phyloP scores from a whole-genome alignment of 2,113 vertebrate genomes.

The Vanacampus margaritifer region DNA sequence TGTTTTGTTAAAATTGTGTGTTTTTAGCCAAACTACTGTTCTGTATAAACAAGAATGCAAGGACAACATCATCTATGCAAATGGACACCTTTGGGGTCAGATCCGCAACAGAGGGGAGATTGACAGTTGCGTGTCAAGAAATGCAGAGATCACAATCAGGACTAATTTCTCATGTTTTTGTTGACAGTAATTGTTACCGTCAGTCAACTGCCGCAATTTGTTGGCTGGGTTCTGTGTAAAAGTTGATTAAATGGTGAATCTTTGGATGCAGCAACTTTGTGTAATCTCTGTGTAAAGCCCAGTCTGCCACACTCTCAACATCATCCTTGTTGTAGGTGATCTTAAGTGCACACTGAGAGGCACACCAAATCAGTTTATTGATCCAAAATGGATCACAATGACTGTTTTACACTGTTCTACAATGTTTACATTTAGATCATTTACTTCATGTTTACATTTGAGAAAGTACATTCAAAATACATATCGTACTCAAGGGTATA shows the following conservation, averaged over 20 bases:
- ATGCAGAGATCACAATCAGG: background rate
- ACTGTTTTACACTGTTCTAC: background rate
- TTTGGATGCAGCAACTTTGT: background rate
- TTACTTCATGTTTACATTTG: background rate
- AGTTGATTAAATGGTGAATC: background rate
- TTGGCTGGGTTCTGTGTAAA: background rate
- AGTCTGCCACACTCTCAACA: background rate
- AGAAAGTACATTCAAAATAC: background rate
- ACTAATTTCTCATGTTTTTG: background rate
- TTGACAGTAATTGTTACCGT: background rate
- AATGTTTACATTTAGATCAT: background rate
- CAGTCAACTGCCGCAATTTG: background rate
- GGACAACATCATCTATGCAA: background rate
- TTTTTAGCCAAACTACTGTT: background rate
- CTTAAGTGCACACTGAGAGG: too few relatives aligned
- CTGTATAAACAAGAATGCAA: background rate
- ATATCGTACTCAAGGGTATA: background rate
- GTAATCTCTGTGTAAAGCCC: background rate
- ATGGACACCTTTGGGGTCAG: background rate
- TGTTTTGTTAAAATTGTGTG: background rate
- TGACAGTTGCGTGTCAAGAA: background rate
- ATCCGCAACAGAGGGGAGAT: background rate
- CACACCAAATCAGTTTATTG: background rate
- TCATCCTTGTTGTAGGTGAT: background rate
- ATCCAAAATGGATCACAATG: background rate